phyloP scores from a whole-genome alignment of 2,113 vertebrate species.

The Nothobranchius furzeri region DNA sequence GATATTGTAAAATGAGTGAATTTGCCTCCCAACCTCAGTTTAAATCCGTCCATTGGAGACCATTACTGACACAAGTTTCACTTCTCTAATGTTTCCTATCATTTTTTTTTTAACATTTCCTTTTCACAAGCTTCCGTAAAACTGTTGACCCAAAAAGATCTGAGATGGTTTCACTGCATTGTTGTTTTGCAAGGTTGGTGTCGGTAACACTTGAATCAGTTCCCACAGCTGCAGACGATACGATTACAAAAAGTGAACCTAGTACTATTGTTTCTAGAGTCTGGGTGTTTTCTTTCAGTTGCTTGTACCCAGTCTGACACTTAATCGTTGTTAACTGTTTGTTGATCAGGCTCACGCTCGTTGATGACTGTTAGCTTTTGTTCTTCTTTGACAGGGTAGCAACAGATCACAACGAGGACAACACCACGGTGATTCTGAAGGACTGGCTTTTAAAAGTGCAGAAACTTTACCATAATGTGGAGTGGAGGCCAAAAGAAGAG shows the following conservation, averaged over 20 bases:
- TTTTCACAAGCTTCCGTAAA: background rate
- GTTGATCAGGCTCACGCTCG: background rate
- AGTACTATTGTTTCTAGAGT: conserved; percentile 48
- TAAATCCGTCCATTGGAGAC: conserved; percentile 2
- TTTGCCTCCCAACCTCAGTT: conserved; percentile 1
- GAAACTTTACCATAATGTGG: conserved; percentile 87
- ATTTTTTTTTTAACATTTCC: background rate
- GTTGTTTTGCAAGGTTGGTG: conserved; percentile 20
- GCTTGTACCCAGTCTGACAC: conserved; percentile 12
- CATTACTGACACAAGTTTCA: conserved; percentile 32
- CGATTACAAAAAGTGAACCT: conserved; percentile 26
- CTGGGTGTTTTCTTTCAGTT: conserved; percentile 40
- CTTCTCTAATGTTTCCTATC: conserved; percentile 32
- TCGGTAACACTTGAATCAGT: conserved; percentile 30
- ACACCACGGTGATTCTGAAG: conserved; percentile 84
- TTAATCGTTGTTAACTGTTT: conserved; percentile 5
- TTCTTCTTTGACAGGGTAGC: conserved; percentile 82
- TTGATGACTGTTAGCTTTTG: conserved; percentile 10
- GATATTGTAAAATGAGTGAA: background rate
- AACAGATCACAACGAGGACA: conserved; percentile 90
- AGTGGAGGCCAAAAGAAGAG: conserved; percentile 88
- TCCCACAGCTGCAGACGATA: conserved; percentile 49
- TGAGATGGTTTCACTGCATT: background rate
- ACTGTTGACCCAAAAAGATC: background rate
- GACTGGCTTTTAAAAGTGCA: conserved; percentile 89